These are phyloP conservation scores for Gambelia wislizenii DNA, from an alignment of 2,797 vertebrate genomes.

Conservation along the genomic window DNA sequence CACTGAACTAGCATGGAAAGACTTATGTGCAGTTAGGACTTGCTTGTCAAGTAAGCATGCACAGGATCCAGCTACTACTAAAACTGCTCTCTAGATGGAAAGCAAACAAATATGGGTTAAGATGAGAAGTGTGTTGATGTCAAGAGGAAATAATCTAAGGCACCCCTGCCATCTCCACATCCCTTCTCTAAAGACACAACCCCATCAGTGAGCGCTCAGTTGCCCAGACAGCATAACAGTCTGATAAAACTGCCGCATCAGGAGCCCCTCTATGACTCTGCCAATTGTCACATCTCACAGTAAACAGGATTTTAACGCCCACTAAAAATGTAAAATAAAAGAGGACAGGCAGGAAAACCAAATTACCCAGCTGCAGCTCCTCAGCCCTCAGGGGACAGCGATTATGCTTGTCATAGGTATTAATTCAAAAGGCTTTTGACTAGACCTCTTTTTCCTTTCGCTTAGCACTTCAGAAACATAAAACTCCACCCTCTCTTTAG, in stretches of 20 bases:
- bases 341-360: conserved; percentile 26
- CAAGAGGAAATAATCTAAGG: not conserved
- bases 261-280: not conserved
- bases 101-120: not conserved
- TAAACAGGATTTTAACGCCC: conserved; percentile 49
- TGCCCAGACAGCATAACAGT: conserved; percentile 3
- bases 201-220: fast-evolving
- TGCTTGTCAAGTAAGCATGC: too few species aligned
- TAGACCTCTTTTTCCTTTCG: conserved; percentile 39
- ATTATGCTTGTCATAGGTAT: conserved; percentile 25
- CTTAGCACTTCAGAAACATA: conserved; percentile 36
- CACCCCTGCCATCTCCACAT: too few species aligned
- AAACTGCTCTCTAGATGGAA: not conserved
- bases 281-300: conserved; percentile 19
- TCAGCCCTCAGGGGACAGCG: conserved; percentile 42
- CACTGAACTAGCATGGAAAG: too few species aligned
- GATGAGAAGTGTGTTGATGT: not conserved
- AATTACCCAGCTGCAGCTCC: conserved; percentile 57
- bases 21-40: too few species aligned
- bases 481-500: conserved; percentile 51
- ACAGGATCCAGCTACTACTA: not conserved
- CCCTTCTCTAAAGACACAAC: not conserved
- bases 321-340: not conserved
- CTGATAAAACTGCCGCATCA: conserved; percentile 21
- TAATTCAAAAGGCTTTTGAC: conserved; percentile 60